Evolutionary conservation across 2,888 invertebrate species (phyloP), one percentile per base, ranked within the genome.

Genomic region (Nipponacmea schrenckii): DNA sequence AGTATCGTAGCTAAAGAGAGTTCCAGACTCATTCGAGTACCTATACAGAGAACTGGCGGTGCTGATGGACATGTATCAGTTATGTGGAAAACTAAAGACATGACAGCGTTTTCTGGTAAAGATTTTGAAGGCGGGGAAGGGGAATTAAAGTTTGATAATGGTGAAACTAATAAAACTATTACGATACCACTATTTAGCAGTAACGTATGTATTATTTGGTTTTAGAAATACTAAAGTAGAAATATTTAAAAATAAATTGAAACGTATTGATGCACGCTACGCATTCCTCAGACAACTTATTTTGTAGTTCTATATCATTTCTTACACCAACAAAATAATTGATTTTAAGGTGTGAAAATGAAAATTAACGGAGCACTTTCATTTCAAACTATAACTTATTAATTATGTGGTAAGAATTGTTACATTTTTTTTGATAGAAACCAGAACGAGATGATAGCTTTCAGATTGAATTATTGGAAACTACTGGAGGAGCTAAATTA

Each of bases 401-500:
- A 4, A 31, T 31, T 31, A 4, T 2, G 31, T 31, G 31, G 2
- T 31, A 31, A 31, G 31, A 31, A 31, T 31, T 2, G 31, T 7
- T 31, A 39, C 10, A 39, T 39, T 39, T 39, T 39, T 39, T 62
- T 17, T 69, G 71, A n/a, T 72, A 87, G 88, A 89, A 90, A 76
- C 89, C 90, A 3, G 92, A 92, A 80, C 91, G 92, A 83, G 92
- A 92, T 81, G 92, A 92, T 80, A 91, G 91, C 76, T 92, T 92
- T 85, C 91, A 91, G 78, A 87, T 92, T 27, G 91, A 91, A 74
- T 83, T 92, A 15, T 89, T 87, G 67, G 90, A 86, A 63, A 76
- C 81, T 66, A 82, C 81, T 39, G 84, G 83, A 12, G 88, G 92
- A 27, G 91, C 91, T 3, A 89, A 90, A 70, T 84, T 92, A 1